Evolutionary conservation across 2,113 vertebrate species (phyloP).

Genomic region (Pipra filicauda): DNA sequence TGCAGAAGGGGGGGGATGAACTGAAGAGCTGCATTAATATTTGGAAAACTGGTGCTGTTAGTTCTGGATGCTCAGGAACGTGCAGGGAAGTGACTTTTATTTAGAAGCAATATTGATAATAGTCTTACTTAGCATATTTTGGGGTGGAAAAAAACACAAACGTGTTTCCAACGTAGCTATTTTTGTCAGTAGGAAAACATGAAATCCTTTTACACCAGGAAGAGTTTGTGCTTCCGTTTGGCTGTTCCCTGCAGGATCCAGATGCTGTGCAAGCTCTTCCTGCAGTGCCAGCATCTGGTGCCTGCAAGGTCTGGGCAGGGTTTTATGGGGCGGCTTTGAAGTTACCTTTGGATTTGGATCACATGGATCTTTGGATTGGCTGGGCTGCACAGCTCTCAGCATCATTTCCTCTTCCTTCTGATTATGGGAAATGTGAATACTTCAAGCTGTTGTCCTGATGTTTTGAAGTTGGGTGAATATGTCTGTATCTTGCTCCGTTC

Average conservation of each 20-base stretch:
- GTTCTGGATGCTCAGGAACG: background rate
- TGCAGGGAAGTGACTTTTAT: background rate
- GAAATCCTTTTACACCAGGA: background rate
- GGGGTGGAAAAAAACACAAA: accelerated
- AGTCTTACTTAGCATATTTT: background rate
- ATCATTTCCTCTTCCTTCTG: constrained; percentile 39
- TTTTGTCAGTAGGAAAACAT: background rate
- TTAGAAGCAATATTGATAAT: background rate
- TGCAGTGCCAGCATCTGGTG: constrained; percentile 24
- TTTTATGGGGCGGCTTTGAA: constrained; percentile 60
- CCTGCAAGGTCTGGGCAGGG: background rate
- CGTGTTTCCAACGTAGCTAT: accelerated
- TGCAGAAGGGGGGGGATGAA: accelerated
- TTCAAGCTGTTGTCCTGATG: constrained; percentile 40
- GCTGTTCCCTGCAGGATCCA: background rate
- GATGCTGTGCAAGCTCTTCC: constrained; percentile 23
- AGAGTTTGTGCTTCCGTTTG: constrained; percentile 7
- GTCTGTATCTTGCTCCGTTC: accelerated
- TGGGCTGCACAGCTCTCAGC: background rate
- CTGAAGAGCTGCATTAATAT: accelerated
- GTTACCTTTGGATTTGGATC: constrained; percentile 37
- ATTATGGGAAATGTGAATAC: constrained; percentile 29
- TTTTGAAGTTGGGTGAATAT: background rate
- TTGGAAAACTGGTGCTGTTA: background rate
- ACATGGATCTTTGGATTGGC: background rate